These are phyloP conservation scores for Pholis gunnellus DNA, from an alignment of 2,113 vertebrate species.

Conservation along the genomic window DNA sequence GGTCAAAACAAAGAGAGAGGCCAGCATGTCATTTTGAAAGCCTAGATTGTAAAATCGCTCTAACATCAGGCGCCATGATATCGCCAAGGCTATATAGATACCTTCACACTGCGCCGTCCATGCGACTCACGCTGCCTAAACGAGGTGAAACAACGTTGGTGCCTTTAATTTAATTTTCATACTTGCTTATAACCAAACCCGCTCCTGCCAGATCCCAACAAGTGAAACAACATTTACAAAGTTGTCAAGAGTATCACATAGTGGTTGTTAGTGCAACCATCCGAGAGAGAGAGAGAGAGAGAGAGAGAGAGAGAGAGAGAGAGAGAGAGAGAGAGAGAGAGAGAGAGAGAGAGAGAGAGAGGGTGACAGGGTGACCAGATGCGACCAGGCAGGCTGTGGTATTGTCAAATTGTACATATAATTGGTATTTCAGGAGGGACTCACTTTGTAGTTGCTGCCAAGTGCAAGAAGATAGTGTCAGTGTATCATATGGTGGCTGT, in stretches of 20 bases:
- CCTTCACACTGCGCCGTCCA: no score
- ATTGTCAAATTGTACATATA: constrained; percentile 54
- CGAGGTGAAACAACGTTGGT: background rate
- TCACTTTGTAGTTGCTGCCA: constrained; percentile 45
- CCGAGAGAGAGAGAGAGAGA: background rate
- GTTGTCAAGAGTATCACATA: constrained; percentile 44
- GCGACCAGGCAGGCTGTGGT: constrained; percentile 30
- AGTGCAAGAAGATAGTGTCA: constrained; percentile 29
- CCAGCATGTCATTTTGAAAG: no score
- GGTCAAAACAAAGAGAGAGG: no score
- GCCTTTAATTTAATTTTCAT: background rate
- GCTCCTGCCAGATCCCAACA: background rate
- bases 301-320: no score
- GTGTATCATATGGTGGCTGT: constrained; percentile 25
- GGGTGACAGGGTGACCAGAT: constrained; percentile 34
- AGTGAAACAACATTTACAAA: constrained; percentile 25
- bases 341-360: background rate
- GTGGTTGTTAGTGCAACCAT: constrained; percentile 39
- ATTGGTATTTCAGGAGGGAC: constrained; percentile 58
- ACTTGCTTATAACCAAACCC: background rate
- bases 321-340: no score
- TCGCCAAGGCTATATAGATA: background rate
- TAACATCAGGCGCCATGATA: background rate
- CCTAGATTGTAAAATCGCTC: no score
- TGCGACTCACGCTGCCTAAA: no score